Base-by-base conservation (phyloP, 1,140 invertebrate species). In the Panonychus citri region DNA sequence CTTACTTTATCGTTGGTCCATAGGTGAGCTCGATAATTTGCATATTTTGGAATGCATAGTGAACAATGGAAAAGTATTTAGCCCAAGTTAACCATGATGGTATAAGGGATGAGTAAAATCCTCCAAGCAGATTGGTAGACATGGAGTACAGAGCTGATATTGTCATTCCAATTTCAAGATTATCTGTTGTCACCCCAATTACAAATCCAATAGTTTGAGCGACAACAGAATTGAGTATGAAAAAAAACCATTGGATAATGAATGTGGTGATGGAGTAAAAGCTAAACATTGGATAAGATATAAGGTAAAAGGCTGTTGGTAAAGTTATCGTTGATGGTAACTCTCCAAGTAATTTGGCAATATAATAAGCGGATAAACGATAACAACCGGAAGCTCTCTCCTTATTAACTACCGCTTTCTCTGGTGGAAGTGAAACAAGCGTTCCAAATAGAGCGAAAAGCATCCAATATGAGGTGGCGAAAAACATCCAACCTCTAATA, bases 11-110 rank as follows among this genome's bases (percentile, higher is more conserved):
- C 40, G 76, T 74, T 50, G 76, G 70, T 62, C 81, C 82, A 66
- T 80, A 75, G 57, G 75, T 74, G 65, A 85, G 85, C 66, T 87
- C 83, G 12, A 85, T 73, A 59, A 83, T 81, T 68, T 85, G 81
- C 81, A 85, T 83, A 66, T 83, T 84, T 66, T 84, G 80, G 67
- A 81, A 86, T 51, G 82, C 82, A 67, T 85, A 86, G 66, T 85
- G 80, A 17, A 85, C 79, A 76, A 87, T 70, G 7, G 73, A 74
- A 49, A 80, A 72, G 64, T 84, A 84, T 57, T 79, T 77, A 62
- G 82, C 76, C 82, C 82, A 85, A 58, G 78, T 77, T n/a, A 86
- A 66, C 77, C 81, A 83, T 46, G 75, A 69, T 37, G 82, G 81
- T 58, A 87, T 80, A 61, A 80, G 77, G 28, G 81, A 81, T 17